Evolutionary conservation across 2,113 vertebrate genomes (phyloP), one percentile per base, ranked within the genome.

Genomic region (Microtus oregoni): DNA sequence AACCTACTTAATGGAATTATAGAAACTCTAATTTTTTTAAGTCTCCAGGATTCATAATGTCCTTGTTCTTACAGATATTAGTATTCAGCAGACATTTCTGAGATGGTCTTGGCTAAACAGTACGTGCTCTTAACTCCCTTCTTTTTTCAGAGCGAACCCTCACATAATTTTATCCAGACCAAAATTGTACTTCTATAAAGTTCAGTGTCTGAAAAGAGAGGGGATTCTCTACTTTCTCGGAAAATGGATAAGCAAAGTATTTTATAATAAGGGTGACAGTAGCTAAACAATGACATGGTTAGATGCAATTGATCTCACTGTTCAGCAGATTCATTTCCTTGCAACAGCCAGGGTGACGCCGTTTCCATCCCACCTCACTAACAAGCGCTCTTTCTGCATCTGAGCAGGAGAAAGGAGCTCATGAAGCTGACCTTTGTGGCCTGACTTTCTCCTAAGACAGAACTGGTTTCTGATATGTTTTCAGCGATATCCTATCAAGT

Each of bases 231-330:
- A 61, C 19, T 95, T 90, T 61, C 44, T 86, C 5, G 15, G 47
- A 88, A 91, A 88, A 67, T 47, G 86, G 30, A 41, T 82, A 85
- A 97, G 15, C 83, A 94, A 96, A 72, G 96, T 90, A 3, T 79
- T 95, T 92, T 90, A 82, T 30, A 73, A 55, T 77, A 85, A 88
- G 30, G 20, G 35, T 70, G 47, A 58, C 26, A 50, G 3, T 61
- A 2, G 92, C 75, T 89, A 93, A 63, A 47, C 44, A 24, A 79
- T 92, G 72, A 61, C 13, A 8, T 41, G 91, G 38, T 83, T 89
- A 76, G 70, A 76, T 83, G 22, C 7, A 82, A 35, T 14, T 89
- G 68, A 65, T 55, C 82, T 96, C 95, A 83, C 4, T 20, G 17
- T n/a, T 89, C n/a, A 85, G 75, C 65, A 15, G 67, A 13, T 86